phyloP scores from a whole-genome alignment of 2,888 invertebrate species.

The Cheilosia impressa region DNA sequence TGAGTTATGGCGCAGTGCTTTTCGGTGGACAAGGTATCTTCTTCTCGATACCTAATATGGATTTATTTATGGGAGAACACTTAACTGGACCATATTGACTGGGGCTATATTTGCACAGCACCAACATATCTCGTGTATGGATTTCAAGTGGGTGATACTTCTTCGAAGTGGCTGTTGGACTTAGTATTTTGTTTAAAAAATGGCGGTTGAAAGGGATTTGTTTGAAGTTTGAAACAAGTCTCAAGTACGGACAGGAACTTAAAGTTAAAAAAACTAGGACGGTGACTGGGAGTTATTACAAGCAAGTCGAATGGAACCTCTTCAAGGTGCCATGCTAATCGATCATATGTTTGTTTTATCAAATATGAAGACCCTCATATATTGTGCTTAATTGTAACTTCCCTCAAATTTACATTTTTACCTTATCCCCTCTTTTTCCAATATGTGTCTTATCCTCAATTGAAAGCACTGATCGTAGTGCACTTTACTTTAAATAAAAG shows the following conservation, averaged over 20 bases:
- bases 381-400: too few species aligned
- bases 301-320: too few species aligned
- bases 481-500: too few species aligned
- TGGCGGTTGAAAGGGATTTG: neutral
- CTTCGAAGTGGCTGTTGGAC: conserved; percentile 8
- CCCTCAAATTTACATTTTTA: too few species aligned
- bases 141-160: conserved; percentile 32
- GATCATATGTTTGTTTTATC: too few species aligned
- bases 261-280: too few species aligned
- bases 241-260: neutral
- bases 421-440: too few species aligned
- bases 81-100: conserved; percentile 63
- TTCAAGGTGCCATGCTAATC: too few species aligned
- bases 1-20: neutral
- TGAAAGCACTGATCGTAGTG: too few species aligned
- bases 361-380: too few species aligned
- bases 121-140: conserved; percentile 45
- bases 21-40: conserved; percentile 1
- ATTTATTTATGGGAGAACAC: conserved; percentile 41
- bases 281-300: too few species aligned
- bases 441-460: too few species aligned
- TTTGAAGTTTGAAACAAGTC: neutral
- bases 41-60: neutral
- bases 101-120: conserved; percentile 55
- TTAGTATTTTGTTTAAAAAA: neutral